Evolutionary conservation across 2,797 vertebrate genomes (phyloP), one percentile per base, ranked within the genome.

Genomic region (Melanotaenia trifasciata): DNA sequence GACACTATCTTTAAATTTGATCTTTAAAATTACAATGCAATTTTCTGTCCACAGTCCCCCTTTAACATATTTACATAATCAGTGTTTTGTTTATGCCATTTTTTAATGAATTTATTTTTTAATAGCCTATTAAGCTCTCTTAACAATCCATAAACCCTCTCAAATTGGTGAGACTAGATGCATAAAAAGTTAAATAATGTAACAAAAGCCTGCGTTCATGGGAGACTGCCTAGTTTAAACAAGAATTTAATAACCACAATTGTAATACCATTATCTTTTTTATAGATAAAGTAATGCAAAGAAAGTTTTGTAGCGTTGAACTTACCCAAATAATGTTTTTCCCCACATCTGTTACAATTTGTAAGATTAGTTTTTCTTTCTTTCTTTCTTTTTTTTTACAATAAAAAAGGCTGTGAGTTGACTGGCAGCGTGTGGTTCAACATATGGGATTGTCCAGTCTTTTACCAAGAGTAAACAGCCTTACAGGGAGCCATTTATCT

Each of bases 401-500:
- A n/a, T n/a, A n/a, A n/a, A n/a, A 51, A 61, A 77, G 61, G 72
- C 32, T 58, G n/a, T 36, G 65, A 53, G 66, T 36, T 57, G 64
- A 68, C 40, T 70, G 72, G 58, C 69, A 32, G 24, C 54, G 53
- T 79, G 67, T 26, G 51, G 38, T 65, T 68, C 79, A 81, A 87
- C 87, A 76, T 83, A 85, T 73, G 71, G 57, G 74, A 79, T 66
- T 70, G 86, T 81, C 76, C 74, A 20, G 76, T 69, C 63, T 83
- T 71, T 85, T 72, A 80, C 69, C 76, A 74, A 72, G 67, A 79
- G 79, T 74, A 83, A 86, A 84, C 77, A 82, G 81, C 70, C 36
- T 63, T 74, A 88, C 84, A 82, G 81, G 65, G 5, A 57, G 68
- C 68, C 78, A 84, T 92, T 84, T 76, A 89, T 92, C 92, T 84